Evolutionary conservation across 2,113 vertebrate genomes (phyloP), one percentile per base, ranked within the genome.

Genomic region (Menidia beryllina): DNA sequence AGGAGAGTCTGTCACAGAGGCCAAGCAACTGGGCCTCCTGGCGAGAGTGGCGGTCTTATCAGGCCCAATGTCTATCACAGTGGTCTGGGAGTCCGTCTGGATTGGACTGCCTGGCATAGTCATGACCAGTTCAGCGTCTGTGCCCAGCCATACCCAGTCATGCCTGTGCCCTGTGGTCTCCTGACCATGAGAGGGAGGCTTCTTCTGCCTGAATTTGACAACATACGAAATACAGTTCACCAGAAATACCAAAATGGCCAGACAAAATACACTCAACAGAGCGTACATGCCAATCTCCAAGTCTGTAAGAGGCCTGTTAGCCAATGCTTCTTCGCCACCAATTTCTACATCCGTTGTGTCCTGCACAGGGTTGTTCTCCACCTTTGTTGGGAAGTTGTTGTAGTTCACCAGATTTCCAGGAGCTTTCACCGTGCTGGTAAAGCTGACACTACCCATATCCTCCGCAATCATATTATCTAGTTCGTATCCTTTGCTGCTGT

Each of bases 241-340:
- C 0, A 99, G 89, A 90, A 98, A 98, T 34, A 97, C 97, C 24
- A 98, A 53, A 53, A 98, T 98, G 20, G 97, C 97, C 88, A 99
- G 88, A 83, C 97, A 96, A 78, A 99, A 99, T 75, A 98, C 97
- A 0, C 95, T 95, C 43, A 98, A 65, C 48, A 98, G 84, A 1
- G 96, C 97, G 0, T 98, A 98, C 97, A 99, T 97, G 1, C 97
- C 97, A 2, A 96, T 96, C 89, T 98, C 97, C 67, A 98, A 85
- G 86, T 99, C 96, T 0, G 94, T 96, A n/a, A 98, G 93, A 0
- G 95, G 95, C 5, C 95, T 78, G 19, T 94, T 73, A 0, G 89
- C 54, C 64, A 94, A 89, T 0, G 86, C 59, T 3, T 91, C 93
- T 52, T 95, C 95, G 0, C 72, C 82, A 10, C 93, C 93, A 0